Percentiles rank a stretch among this genome's conserved stretches.
Evolutionary conservation across 2,888 invertebrate genomes (phyloP).

Genomic region (Antheraea yamamai): DNA sequence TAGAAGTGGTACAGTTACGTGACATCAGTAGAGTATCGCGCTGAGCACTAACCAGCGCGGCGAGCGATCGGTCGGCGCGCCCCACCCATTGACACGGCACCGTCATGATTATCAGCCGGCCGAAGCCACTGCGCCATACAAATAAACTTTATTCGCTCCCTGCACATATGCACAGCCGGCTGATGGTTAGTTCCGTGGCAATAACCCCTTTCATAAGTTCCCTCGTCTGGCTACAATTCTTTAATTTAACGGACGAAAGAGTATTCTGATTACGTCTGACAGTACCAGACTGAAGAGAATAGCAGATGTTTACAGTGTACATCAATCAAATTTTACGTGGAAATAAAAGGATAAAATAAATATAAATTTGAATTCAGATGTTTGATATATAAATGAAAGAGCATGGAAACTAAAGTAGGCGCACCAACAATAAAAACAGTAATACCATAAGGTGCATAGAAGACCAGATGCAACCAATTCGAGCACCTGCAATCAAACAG

Average conservation of each 20-base stretch:
- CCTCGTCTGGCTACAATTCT: constrained; percentile 71
- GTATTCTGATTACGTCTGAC: constrained; percentile 60
- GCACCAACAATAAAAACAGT: constrained; percentile 34
- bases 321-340: not conserved
- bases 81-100: constrained; percentile 71
- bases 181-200: constrained; percentile 73
- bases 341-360: not conserved
- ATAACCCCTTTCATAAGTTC: constrained; percentile 77
- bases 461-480: constrained; percentile 34
- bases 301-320: constrained; percentile 18
- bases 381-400: not conserved
- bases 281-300: constrained; percentile 42
- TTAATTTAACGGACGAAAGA: constrained; percentile 75
- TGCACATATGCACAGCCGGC: constrained; percentile 66
- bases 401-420: not conserved
- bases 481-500: constrained; percentile 28
- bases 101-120: constrained; percentile 73
- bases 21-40: constrained; percentile 56
- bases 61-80: constrained; percentile 55
- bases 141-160: constrained; percentile 81
- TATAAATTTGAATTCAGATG: not conserved
- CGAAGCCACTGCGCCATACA: constrained; percentile 65
- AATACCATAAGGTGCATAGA: constrained; percentile 40
- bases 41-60: constrained; percentile 58
- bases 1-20: constrained; percentile 39